These are phyloP conservation scores for Dinoponera quadriceps DNA, from an alignment of 1,140 invertebrate genomes.

Conservation along the genomic window DNA sequence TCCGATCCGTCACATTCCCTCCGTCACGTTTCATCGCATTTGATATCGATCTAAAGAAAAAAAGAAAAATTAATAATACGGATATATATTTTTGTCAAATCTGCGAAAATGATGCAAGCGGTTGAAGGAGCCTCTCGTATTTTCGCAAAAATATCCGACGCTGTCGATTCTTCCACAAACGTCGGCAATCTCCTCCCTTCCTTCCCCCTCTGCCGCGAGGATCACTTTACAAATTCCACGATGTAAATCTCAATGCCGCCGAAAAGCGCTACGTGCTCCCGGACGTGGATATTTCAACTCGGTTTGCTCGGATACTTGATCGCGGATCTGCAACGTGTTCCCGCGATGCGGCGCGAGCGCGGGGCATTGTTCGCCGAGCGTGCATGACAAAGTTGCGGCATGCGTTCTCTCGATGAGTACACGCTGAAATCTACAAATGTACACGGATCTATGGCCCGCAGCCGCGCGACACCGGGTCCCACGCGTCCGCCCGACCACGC, in stretches of 20 bases:
- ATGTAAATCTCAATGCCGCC: conserved; percentile 15
- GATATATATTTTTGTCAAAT: neutral
- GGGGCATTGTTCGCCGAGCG: conserved; percentile 36
- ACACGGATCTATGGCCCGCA: conserved; percentile 21
- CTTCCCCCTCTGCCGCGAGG: neutral
- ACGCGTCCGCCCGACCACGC: conserved; percentile 28
- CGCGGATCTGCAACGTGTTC: conserved; percentile 33
- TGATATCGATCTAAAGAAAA: neutral
- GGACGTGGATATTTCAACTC: conserved; percentile 37
- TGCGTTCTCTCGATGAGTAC: conserved; percentile 54
- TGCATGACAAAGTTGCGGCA: conserved; percentile 58
- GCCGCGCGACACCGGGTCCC: neutral
- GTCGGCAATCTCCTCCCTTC: neutral
- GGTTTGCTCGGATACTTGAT: conserved; percentile 45
- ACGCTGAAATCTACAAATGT: conserved; percentile 51
- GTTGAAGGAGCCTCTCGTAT: too few relatives aligned
- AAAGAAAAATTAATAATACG: neutral
- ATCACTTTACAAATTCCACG: conserved; percentile 7
- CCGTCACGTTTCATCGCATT: neutral
- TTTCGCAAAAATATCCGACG: neutral
- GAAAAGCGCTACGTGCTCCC: conserved; percentile 14
- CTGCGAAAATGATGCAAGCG: too few relatives aligned
- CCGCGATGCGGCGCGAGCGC: neutral
- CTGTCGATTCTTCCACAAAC: neutral
- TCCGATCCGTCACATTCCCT: too few relatives aligned